Percentiles rank a stretch among this genome's conserved stretches.
Evolutionary conservation across 1,140 invertebrate genomes (phyloP).

Genomic region (Pectinophora gossypiella): DNA sequence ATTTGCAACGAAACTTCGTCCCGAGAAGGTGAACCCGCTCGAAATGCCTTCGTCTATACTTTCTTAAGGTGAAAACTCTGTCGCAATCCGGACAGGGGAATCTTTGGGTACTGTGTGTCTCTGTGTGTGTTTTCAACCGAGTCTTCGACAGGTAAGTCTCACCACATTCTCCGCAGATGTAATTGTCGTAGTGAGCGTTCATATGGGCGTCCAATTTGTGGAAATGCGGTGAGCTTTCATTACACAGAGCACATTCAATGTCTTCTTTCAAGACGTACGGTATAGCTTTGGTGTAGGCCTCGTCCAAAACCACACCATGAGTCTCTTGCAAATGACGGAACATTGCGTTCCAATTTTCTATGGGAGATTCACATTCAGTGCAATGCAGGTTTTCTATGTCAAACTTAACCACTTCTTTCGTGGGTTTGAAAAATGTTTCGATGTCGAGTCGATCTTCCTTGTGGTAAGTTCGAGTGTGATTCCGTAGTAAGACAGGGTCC

Average conservation of each 20-base stretch:
- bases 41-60: slow-evolving; percentile 32
- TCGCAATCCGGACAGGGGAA: slow-evolving; percentile 38
- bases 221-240: slow-evolving; percentile 32
- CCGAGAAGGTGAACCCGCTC: slow-evolving; percentile 3
- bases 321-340: slow-evolving; percentile 42
- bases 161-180: slow-evolving; percentile 51
- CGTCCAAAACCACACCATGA: slow-evolving; percentile 37
- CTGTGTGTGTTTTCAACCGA: slow-evolving; percentile 40
- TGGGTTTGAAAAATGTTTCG: slow-evolving; percentile 35
- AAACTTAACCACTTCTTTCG: slow-evolving; percentile 46
- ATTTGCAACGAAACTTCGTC: slow-evolving; percentile 33
- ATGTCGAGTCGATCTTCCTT: slow-evolving; percentile 26
- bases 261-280: slow-evolving; percentile 36
- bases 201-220: slow-evolving; percentile 51
- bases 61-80: slow-evolving; percentile 40
- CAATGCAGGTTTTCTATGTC: slow-evolving; percentile 45
- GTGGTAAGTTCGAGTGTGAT: slow-evolving; percentile 35
- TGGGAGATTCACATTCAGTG: slow-evolving; percentile 22
- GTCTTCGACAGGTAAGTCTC: slow-evolving; percentile 39
- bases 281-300: slow-evolving; percentile 40
- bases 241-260: slow-evolving; percentile 39
- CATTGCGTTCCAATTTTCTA: slow-evolving; percentile 45
- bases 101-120: slow-evolving; percentile 35
- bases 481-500: slow-evolving; percentile 31
- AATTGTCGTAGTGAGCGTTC: slow-evolving; percentile 56